These are phyloP conservation scores for Stenurella melanura DNA, from an alignment of 2,888 invertebrate genomes.

Conservation along the genomic window DNA sequence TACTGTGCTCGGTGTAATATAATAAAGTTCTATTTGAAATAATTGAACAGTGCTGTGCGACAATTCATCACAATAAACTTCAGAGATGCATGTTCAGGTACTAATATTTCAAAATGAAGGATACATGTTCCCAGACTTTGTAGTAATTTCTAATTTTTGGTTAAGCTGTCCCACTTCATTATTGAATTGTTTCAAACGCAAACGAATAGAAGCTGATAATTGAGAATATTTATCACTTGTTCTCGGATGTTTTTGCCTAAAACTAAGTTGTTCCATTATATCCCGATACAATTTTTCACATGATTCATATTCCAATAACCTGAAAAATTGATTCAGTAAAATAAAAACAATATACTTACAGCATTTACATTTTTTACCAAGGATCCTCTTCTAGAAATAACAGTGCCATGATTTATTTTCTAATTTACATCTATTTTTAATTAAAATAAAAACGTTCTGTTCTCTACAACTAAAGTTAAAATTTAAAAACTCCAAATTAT, in stretches of 20 bases:
- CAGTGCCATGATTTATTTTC: conserved; percentile 70
- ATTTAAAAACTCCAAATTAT: too few relatives aligned
- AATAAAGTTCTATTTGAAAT: neutral
- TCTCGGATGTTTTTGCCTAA: conserved; percentile 75
- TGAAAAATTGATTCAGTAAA: conserved; percentile 62
- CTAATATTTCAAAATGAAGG: conserved; percentile 48
- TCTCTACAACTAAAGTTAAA: too few relatives aligned
- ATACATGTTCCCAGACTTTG: conserved; percentile 73
- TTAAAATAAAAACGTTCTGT: too few relatives aligned
- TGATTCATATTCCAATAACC: conserved; percentile 80
- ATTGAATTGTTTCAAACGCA: conserved; percentile 79
- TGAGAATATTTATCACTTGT: conserved; percentile 76
- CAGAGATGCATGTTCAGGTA: neutral
- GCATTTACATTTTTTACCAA: conserved; percentile 68
- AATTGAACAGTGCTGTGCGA: neutral
- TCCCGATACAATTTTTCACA: conserved; percentile 80
- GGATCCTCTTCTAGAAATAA: conserved; percentile 73
- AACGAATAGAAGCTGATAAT: conserved; percentile 77
- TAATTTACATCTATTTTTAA: neutral
- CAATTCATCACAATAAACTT: too few relatives aligned
- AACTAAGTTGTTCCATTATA: conserved; percentile 78
- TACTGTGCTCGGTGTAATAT: neutral
- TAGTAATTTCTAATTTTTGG: conserved; percentile 75
- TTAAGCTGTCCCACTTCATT: conserved; percentile 78
- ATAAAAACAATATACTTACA: neutral